Conservation (phyloP, 2,113 vertebrate genomes). For the Oryzias curvinotus region DNA sequence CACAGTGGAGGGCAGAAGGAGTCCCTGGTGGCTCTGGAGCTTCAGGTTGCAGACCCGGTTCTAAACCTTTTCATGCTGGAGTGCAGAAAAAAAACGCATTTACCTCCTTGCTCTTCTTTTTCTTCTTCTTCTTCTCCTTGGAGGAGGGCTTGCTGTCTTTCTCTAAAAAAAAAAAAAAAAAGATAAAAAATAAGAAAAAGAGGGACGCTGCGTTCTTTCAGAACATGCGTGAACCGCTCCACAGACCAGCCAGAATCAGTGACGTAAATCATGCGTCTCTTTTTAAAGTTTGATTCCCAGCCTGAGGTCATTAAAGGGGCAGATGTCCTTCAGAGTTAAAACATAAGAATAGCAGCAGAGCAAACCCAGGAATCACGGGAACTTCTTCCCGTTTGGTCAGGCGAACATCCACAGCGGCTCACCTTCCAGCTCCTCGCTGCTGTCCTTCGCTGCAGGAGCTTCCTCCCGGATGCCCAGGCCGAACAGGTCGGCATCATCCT, state of each 20-base stretch:
- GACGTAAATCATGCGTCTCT: too few relatives aligned
- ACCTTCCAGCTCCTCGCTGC: constrained; percentile 86
- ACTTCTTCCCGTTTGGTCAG: background rate
- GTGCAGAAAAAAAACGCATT: too few relatives aligned
- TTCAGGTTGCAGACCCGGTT: too few relatives aligned
- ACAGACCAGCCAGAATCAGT: too few relatives aligned
- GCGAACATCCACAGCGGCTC: constrained; percentile 20
- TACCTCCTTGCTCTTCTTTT: constrained; percentile 93
- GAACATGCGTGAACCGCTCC: background rate
- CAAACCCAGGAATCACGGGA: background rate
- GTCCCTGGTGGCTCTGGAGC: too few relatives aligned
- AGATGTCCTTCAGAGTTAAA: too few relatives aligned
- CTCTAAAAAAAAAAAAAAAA: too few relatives aligned
- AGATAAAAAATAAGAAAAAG: constrained; percentile 6
- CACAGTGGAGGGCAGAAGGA: too few relatives aligned
- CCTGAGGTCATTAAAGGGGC: too few relatives aligned
- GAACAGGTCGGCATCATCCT: constrained; percentile 86
- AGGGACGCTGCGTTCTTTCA: background rate
- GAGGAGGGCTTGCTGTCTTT: constrained; percentile 79
- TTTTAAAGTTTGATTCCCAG: too few relatives aligned
- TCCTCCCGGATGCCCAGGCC: constrained; percentile 86
- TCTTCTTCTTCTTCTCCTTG: constrained; percentile 92
- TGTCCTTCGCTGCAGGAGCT: constrained; percentile 73
- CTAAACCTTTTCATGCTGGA: background rate
- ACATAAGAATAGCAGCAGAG: too few relatives aligned